Percentiles rank a stretch among this genome's conserved stretches.
Conservation (phyloP, 2,888 invertebrate species). For the Lasioglossum oenotherae region DNA sequence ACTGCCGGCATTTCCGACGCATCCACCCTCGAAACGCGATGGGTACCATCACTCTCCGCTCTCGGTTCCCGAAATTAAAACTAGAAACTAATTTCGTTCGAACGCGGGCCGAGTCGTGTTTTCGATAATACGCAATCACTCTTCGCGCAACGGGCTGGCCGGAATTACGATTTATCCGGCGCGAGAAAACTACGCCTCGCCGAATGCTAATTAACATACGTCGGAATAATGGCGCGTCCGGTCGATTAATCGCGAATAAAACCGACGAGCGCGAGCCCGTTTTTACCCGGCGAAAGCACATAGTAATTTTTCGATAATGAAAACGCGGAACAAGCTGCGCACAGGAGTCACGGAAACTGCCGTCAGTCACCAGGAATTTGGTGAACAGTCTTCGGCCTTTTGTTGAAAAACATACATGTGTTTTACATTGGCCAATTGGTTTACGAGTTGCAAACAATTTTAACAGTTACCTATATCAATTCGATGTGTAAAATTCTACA, state of each 20-base stretch:
- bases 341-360: neutral
- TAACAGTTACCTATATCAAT: no score
- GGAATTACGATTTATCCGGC: constrained; percentile 27
- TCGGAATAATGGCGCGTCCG: neutral
- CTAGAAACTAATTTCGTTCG: constrained; percentile 9
- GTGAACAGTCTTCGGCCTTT: neutral
- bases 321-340: neutral
- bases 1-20: constrained; percentile 19
- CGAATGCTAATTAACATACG: constrained; percentile 34
- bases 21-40: neutral
- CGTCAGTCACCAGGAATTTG: neutral
- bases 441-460: no score
- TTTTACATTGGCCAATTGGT: no score
- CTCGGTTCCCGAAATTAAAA: constrained; percentile 12
- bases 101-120: neutral
- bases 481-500: no score
- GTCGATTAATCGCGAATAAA: constrained; percentile 25
- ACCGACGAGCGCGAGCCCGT: neutral
- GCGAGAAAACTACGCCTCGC: neutral
- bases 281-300: neutral
- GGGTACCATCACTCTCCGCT: neutral
- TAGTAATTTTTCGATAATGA: neutral
- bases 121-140: constrained; percentile 9
- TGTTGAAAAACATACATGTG: neutral
- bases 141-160: neutral